phyloP scores from a whole-genome alignment of 1,140 invertebrate species.

The Physella acuta region DNA sequence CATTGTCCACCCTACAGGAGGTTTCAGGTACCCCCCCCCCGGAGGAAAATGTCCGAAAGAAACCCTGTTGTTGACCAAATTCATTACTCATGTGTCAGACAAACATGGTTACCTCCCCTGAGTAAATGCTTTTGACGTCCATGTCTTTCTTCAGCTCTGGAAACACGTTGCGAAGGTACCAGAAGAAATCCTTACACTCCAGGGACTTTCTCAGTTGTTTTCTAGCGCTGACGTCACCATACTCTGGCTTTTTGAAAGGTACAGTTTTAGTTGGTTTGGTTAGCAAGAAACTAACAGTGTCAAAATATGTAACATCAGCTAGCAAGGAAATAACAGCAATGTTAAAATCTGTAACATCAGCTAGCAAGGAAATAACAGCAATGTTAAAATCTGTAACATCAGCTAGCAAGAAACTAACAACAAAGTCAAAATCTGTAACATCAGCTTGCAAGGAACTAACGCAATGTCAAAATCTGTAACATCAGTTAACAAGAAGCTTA shows the following conservation, averaged over 20 bases:
- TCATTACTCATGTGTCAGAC: no score
- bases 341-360: no score
- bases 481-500: neutral
- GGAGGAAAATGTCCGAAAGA: no score
- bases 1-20: no score
- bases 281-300: neutral
- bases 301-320: no score
- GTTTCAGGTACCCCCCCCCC: no score
- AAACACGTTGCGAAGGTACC: conserved; percentile 90
- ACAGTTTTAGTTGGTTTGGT: no score
- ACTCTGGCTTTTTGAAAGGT: conserved; percentile 37
- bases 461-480: neutral
- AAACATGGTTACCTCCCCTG: conserved; percentile 10
- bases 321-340: neutral
- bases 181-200: conserved; percentile 90
- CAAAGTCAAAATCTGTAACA: neutral
- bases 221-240: conserved; percentile 67
- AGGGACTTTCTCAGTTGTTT: conserved; percentile 74
- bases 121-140: neutral
- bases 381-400: no score
- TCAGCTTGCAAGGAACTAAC: neutral
- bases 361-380: no score
- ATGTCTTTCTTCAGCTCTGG: conserved; percentile 11
- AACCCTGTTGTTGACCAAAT: no score
- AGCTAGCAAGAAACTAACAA: neutral